A percentile compares a stretch with the other conserved stretches of the same genome.
Conservation (phyloP, 2,113 vertebrate species). For the Salvelinus alpinus region DNA sequence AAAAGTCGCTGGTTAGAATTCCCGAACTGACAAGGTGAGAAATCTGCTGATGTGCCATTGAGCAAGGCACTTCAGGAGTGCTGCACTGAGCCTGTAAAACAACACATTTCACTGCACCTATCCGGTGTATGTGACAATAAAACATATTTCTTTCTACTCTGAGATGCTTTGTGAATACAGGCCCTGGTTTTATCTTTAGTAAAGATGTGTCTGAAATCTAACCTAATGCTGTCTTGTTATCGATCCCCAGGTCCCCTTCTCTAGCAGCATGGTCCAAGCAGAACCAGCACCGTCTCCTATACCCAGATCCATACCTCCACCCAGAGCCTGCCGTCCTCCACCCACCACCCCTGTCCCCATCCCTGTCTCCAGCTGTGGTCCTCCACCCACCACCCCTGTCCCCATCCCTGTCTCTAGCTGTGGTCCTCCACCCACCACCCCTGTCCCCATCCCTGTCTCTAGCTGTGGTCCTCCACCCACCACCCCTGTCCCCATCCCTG, state of each 20-base stretch:
- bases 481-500: slow-evolving; percentile 31
- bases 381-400: slow-evolving; percentile 40
- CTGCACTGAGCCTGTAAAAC: too few relatives aligned
- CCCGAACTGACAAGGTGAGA: too few relatives aligned
- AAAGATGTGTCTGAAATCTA: too few relatives aligned
- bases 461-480: slow-evolving; percentile 33
- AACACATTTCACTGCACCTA: too few relatives aligned
- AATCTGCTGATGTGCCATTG: too few relatives aligned
- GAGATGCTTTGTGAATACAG: too few relatives aligned
- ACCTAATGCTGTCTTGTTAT: neutral
- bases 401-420: slow-evolving; percentile 15
- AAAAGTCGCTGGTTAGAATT: too few relatives aligned
- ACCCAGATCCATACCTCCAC: slow-evolving; percentile 58
- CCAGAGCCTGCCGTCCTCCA: slow-evolving; percentile 48
- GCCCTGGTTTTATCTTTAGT: too few relatives aligned
- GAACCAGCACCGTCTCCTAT: slow-evolving; percentile 76
- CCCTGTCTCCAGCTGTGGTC: neutral
- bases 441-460: slow-evolving; percentile 29
- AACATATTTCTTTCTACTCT: too few relatives aligned
- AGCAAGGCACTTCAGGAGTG: too few relatives aligned
- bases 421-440: slow-evolving; percentile 33
- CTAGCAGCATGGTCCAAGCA: slow-evolving; percentile 89
- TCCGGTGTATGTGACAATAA: too few relatives aligned
- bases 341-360: slow-evolving; percentile 40
- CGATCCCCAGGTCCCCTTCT: slow-evolving; percentile 64